Conservation (phyloP, 2,113 vertebrate species). For the Falco punctatus region DNA sequence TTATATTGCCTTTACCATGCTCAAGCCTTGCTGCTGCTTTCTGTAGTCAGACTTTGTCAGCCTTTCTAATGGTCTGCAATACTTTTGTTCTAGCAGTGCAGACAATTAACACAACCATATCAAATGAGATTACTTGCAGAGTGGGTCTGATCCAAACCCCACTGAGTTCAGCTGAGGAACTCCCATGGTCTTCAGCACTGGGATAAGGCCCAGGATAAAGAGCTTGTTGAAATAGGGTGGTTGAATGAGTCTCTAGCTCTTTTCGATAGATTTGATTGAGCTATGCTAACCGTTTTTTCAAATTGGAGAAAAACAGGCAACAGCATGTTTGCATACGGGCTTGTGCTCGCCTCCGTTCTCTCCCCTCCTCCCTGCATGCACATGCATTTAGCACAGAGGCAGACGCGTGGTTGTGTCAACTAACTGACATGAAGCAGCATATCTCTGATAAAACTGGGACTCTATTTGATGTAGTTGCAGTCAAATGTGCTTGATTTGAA, state of each 20-base stretch:
- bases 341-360: neutral
- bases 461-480: constrained; percentile 62
- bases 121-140: constrained; percentile 17
- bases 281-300: neutral
- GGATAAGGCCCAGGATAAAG: neutral
- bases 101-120: constrained; percentile 16
- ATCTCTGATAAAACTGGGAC: constrained; percentile 58
- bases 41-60: neutral
- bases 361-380: neutral
- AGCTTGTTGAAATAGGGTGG: neutral
- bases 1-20: neutral
- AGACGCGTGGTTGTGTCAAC: constrained; percentile 50
- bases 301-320: neutral
- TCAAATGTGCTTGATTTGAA: constrained; percentile 56
- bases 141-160: neutral
- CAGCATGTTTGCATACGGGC: neutral
- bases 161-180: neutral
- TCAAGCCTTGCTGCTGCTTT: neutral
- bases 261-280: constrained; percentile 15
- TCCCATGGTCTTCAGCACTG: neutral
- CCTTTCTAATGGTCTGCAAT: neutral
- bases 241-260: neutral
- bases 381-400: constrained; percentile 17
- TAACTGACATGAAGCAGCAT: constrained; percentile 41
- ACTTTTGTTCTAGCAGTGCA: neutral